Evolutionary conservation across 2,797 vertebrate genomes (phyloP), one percentile per base, ranked within the genome.

Genomic region (Urophycis tenuis): DNA sequence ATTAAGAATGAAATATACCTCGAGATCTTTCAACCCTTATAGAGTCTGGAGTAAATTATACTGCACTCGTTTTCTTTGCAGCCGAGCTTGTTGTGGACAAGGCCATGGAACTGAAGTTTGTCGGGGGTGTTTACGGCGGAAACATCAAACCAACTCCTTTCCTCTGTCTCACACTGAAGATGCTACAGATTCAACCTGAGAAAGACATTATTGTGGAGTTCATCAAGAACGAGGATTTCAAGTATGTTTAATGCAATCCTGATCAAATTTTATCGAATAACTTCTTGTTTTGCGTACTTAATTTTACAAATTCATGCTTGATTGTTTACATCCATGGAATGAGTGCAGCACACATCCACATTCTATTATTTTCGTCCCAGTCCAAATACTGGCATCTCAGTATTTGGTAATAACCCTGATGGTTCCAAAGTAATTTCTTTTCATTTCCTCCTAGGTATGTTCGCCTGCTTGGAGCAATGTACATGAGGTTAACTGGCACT

Each of bases 161-260:
- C 91, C 79, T 99, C 79, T 99, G 98, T 86, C 89, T 99, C 85
- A 94, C 96, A 0, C 90, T 99, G 89, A 99, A 99, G 92, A 97
- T 99, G 97, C 93, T 99, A 75, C 98, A 99, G 84, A 99, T 99
- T 78, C 98, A 99, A 29, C 98, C 98, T 0, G 97, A 99, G 74
- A 99, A 99, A 77, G 98, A 99, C 89, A 99, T 99, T 78, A 98
- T 99, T 36, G 97, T 99, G 0, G 98, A 99, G 85, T 99, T 99
- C 85, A 99, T 99, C 4, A 99, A 99, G 79, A 99, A 99, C 31
- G 97, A 99, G 88, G 98, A 99, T 81, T 99, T 99, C 89, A 99
- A 99, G 98, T 97, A 85, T 90, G 95, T 86, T 6, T 19, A n/a
- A 1, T 32, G 9, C 7, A 11, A 12, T 25, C 11, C 17, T 30